These are phyloP conservation scores for Tichodroma muraria DNA, from an alignment of 2,113 vertebrate species.

Conservation along the genomic window DNA sequence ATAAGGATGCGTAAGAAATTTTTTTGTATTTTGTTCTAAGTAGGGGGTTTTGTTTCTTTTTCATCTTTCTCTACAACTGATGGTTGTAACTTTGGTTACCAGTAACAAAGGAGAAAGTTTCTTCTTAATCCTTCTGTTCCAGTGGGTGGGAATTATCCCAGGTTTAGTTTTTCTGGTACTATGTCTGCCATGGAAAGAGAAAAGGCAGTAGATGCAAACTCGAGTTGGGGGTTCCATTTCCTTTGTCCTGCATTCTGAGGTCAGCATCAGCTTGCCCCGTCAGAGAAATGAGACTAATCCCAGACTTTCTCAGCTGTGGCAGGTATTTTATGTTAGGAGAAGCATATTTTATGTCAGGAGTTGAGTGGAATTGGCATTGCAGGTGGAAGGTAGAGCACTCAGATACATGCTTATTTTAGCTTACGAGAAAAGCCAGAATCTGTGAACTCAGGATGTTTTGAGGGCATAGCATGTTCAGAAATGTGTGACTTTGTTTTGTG, in stretches of 20 bases:
- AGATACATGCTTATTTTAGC: neutral
- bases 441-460: neutral
- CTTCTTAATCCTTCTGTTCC: neutral
- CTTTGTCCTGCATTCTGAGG: neutral
- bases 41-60: too few relatives aligned
- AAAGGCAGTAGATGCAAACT: neutral
- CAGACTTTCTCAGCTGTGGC: neutral
- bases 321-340: neutral
- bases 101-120: neutral
- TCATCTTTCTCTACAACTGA: neutral
- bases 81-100: neutral
- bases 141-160: neutral
- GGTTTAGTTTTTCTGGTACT: neutral
- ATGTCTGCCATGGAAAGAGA: neutral
- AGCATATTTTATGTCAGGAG: neutral
- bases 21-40: neutral
- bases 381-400: neutral
- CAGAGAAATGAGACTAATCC: neutral
- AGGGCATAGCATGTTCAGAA: neutral
- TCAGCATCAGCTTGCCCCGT: neutral
- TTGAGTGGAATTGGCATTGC: neutral
- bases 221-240: rapidly evolving
- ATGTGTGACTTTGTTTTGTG: neutral
- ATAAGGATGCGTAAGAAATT: neutral
- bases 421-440: neutral